These are phyloP conservation scores for Sitta carolinensis DNA, from an alignment of 2,797 vertebrate species.

Conservation along the genomic window DNA sequence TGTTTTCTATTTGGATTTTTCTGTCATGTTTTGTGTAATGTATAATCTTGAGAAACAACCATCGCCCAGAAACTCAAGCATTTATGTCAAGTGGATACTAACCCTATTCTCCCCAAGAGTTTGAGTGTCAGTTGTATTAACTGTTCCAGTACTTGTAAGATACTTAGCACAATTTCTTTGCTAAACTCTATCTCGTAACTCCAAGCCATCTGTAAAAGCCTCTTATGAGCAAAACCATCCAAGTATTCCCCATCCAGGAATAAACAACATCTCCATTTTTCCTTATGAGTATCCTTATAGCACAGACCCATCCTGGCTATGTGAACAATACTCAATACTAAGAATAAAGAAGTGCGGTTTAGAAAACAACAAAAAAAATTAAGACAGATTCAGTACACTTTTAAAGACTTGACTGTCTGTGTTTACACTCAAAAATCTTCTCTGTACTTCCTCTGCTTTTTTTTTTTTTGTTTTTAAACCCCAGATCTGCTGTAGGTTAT, in stretches of 20 bases:
- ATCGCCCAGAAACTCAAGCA: not conserved
- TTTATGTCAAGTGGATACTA: not conserved
- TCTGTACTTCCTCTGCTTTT: not conserved
- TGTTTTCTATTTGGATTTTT: not conserved
- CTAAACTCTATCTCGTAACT: not conserved
- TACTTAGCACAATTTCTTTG: not conserved
- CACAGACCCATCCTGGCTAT: not conserved
- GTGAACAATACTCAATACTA: not conserved
- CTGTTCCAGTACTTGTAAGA: not conserved
- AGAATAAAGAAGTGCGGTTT: not conserved
- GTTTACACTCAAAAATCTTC: not conserved
- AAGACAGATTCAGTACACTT: not conserved
- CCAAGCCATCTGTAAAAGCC: not conserved
- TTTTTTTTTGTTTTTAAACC: not conserved
- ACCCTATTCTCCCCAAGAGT: not conserved
- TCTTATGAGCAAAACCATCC: not conserved
- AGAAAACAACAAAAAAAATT: not conserved
- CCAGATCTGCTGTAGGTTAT: conserved; percentile 2
- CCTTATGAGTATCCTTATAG: not conserved
- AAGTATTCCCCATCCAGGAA: not conserved
- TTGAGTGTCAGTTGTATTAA: not conserved
- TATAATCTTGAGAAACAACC: not conserved
- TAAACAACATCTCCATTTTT: not conserved
- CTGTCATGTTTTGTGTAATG: not conserved
- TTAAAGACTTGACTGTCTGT: not conserved